Evolutionary conservation across 2,797 vertebrate genomes (phyloP).

Genomic region (Galago senegalensis): DNA sequence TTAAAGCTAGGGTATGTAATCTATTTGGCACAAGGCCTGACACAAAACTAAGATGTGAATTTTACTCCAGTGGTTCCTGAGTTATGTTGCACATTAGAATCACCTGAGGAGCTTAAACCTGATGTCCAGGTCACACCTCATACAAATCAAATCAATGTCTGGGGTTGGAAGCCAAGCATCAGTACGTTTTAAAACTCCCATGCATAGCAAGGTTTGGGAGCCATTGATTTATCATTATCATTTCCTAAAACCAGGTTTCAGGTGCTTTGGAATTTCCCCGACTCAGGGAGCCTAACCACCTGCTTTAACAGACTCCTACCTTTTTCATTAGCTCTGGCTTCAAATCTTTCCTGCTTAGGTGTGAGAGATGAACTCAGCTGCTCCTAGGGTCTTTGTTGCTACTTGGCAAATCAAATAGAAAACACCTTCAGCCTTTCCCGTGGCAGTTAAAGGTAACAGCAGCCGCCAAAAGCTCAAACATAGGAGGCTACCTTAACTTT

Average conservation of each 20-base stretch:
- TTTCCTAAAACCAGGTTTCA: background rate
- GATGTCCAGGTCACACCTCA: background rate
- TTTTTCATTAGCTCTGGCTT: background rate
- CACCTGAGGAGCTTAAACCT: background rate
- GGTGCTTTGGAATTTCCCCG: background rate
- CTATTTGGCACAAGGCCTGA: background rate
- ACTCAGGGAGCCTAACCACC: background rate
- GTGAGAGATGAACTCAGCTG: background rate
- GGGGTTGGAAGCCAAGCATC: background rate
- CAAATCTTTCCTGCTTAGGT: background rate
- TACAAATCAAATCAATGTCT: background rate
- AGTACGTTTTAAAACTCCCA: background rate
- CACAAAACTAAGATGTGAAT: background rate
- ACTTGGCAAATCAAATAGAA: background rate
- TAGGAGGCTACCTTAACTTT: background rate
- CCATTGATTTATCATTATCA: too few relatives aligned
- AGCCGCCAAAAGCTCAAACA: background rate
- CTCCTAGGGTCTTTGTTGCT: accelerated
- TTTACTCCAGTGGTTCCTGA: background rate
- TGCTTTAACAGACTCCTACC: accelerated
- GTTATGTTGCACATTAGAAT: background rate
- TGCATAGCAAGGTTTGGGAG: background rate
- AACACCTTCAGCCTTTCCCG: accelerated
- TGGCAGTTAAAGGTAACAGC: background rate
- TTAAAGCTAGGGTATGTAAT: background rate